These are phyloP conservation scores for Rhinella marina DNA, from an alignment of 2,797 vertebrate species.

Conservation along the genomic window DNA sequence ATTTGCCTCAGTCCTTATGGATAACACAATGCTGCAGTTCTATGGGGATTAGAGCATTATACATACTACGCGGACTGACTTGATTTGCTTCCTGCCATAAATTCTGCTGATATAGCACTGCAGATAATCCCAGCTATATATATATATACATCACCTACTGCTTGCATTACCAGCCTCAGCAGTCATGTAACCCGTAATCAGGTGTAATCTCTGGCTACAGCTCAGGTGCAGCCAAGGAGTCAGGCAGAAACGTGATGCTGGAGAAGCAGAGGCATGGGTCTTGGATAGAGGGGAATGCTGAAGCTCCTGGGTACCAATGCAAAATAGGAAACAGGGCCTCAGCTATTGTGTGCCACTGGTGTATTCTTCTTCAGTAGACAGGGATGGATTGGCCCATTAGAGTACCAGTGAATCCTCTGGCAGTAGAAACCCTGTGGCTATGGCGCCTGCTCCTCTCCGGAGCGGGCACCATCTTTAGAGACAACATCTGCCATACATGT, in stretches of 20 bases:
- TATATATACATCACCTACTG: background rate
- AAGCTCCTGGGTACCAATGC: background rate
- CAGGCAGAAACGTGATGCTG: background rate
- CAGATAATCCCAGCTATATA: background rate
- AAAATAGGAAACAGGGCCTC: background rate
- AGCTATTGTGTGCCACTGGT: too few relatives aligned
- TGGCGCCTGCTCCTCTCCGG: too few relatives aligned
- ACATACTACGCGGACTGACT: background rate
- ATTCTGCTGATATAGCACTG: conserved; percentile 23
- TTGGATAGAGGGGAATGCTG: background rate
- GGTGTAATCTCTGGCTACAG: background rate
- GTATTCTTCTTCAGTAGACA: too few relatives aligned
- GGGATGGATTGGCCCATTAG: too few relatives aligned
- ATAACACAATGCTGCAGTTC: background rate
- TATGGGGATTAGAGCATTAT: background rate
- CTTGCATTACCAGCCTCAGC: background rate
- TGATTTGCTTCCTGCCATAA: background rate
- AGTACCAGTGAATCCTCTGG: too few relatives aligned
- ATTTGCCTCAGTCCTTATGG: background rate
- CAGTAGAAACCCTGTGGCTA: too few relatives aligned
- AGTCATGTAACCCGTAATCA: background rate
- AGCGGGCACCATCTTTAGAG: too few relatives aligned
- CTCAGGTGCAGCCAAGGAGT: background rate
- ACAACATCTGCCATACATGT: too few relatives aligned
- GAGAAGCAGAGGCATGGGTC: background rate